phyloP scores from a whole-genome alignment of 64 coral and sea anemone genomes.

The Montipora efflorescens region DNA sequence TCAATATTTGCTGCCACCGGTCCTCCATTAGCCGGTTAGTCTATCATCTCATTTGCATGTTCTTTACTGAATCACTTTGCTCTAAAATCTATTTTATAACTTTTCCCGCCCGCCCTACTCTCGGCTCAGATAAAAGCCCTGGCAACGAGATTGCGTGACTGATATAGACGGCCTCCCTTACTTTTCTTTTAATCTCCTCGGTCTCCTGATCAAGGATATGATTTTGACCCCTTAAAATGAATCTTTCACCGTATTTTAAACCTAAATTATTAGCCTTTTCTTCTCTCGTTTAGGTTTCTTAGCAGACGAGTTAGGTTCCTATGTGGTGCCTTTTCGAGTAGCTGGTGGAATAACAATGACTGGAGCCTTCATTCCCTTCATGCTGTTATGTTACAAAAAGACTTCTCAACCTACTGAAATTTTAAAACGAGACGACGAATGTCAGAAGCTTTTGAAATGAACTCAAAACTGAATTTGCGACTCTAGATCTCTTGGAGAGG shows the following conservation, averaged over 20 bases:
- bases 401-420: neutral
- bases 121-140: too few relatives aligned
- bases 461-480: neutral
- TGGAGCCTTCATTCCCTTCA: slow-evolving; percentile 28
- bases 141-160: too few relatives aligned
- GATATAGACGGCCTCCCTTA: too few relatives aligned
- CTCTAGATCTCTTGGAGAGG: too few relatives aligned
- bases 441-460: neutral
- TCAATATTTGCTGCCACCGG: neutral
- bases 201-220: too few relatives aligned
- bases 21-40: slow-evolving; percentile 32
- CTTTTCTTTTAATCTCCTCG: too few relatives aligned
- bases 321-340: slow-evolving; percentile 35
- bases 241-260: too few relatives aligned
- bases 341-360: slow-evolving; percentile 34
- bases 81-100: too few relatives aligned
- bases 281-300: slow-evolving; percentile 31
- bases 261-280: neutral
- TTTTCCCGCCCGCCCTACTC: too few relatives aligned
- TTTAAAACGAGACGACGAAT: neutral
- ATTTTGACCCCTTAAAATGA: too few relatives aligned
- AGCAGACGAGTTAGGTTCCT: slow-evolving; percentile 52
- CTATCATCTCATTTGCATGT: too few relatives aligned
- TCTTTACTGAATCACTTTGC: too few relatives aligned
- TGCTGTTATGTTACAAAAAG: neutral